Evolutionary conservation across 2,888 invertebrate genomes (phyloP), one percentile per base, ranked within the genome.

Genomic region (Eudemis profundana): DNA sequence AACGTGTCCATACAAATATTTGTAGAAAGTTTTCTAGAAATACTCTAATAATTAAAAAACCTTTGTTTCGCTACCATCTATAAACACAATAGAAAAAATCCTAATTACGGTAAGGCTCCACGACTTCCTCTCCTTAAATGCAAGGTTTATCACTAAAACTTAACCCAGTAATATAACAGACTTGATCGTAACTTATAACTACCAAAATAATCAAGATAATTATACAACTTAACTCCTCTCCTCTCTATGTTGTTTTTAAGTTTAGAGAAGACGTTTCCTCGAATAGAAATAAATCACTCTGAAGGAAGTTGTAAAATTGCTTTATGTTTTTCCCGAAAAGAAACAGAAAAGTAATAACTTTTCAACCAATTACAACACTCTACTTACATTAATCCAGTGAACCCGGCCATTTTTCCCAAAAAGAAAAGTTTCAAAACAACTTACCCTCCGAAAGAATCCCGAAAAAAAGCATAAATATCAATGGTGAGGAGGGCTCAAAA

Each of bases 391-490:
- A 86, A 86, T 87, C 83, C 83, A 79, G 78, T 78, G 81, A 82
- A 82, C 78, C 79, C 78, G 71, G 79, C 80, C 77, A 78, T 80
- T 83, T 79, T 79, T 82, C 71, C 78, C 78, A 77, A 82, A 85
- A 83, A 85, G 82, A 79, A 83, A 87, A 86, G 85, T 89, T 87
- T 82, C 78, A 84, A 85, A 88, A 85, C 84, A 86, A 84, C 78
- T 84, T 81, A 79, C 80, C 84, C 83, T 81, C 82, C 73, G 78
- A 81, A 82, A 81, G 81, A 82, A 83, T 81, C 77, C 81, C 78
- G 80, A 83, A 85, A 84, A n/a, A 85, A 85, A 84, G 78, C 84
- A 89, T 89, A 89, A 87, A 89, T 87, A 88, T 88, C 87, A 86
- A 87, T 86, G 83, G 81, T 77, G 82, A 79, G 79, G 78, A 84